A percentile compares a stretch with the other conserved stretches of the same genome.
Conservation (phyloP, 2,797 vertebrate species). For the Semotilus atromaculatus region DNA sequence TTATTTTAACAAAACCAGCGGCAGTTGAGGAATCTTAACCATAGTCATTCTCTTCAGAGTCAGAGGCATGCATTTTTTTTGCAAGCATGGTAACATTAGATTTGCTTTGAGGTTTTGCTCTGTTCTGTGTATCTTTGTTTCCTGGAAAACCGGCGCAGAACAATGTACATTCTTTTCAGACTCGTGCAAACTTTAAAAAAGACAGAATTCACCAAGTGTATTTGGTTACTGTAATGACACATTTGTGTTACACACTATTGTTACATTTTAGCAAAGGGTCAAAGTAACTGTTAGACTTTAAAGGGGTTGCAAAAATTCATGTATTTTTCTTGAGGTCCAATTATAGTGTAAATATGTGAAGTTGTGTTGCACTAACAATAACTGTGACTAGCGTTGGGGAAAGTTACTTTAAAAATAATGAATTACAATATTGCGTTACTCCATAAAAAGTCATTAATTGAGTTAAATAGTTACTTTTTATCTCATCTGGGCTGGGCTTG, state of each 20-base stretch:
- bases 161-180: conserved; percentile 69
- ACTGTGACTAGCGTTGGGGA: not conserved
- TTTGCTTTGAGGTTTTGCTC: conserved; percentile 73
- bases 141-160: conserved; percentile 72
- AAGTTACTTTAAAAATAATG: not conserved
- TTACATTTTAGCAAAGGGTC: not conserved
- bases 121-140: conserved; percentile 69
- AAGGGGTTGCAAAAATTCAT: not conserved
- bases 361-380: not conserved
- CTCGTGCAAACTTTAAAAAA: not conserved
- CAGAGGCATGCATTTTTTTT: conserved; percentile 51
- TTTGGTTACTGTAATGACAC: no score
- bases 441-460: no score
- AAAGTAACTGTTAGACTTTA: not conserved
- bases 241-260: not conserved
- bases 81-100: conserved; percentile 73
- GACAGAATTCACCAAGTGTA: not conserved
- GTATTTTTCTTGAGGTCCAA: not conserved
- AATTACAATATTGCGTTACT: no score
- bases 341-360: no score
- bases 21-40: conserved; percentile 63
- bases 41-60: conserved; percentile 59
- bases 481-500: no score
- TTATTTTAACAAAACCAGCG: conserved; percentile 63
- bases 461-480: no score